Evolutionary conservation across 2,888 invertebrate genomes (phyloP), one percentile per base, ranked within the genome.

Genomic region (Lordiphosa andalusiaca): DNA sequence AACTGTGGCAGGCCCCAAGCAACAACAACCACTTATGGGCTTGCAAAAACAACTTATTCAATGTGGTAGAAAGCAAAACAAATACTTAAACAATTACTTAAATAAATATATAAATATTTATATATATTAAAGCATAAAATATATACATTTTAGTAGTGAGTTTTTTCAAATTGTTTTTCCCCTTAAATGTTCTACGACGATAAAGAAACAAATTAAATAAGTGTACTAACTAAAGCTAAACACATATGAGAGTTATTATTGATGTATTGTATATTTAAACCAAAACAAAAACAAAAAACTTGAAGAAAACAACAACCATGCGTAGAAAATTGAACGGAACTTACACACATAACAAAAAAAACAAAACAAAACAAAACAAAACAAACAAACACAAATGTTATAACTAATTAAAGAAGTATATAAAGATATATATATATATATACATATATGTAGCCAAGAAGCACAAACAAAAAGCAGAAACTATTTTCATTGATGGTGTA

Each of bases 1-100:
- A 87, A 87, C 87, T 87, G 87, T 87, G 87, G 86, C 73, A 44
- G 67, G 86, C 72, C 74, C 54, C 30, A 38, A 50, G 51, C 57
- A 67, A 30, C 42, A 59, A 53, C 13, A 41, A 48, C 25, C 44
- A 49, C 75, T 46, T 37, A 7, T 21, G 52, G 75, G 67, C 78
- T 67, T 70, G 83, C 70, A 40, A 71, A 60, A 66, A 60, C 38
- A 46, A 67, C 33, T 2, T 35, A 54, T 61, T 56, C 58, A 64
- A 65, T 58, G 71, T 83, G 71, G 75, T 76, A 80, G 69, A 71
- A 80, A 63, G 57, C 58, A 66, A 56, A 61, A 56, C 16, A 16
- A 16, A 16, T 16, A 16, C 16, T 16, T 16, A 35, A 51, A 13
- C 33, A 46, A 19, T 2, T 48, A 58, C 52, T 51, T 49, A 59